Conservation (phyloP, 2,797 vertebrate genomes). For the Sibirionetta formosa region DNA sequence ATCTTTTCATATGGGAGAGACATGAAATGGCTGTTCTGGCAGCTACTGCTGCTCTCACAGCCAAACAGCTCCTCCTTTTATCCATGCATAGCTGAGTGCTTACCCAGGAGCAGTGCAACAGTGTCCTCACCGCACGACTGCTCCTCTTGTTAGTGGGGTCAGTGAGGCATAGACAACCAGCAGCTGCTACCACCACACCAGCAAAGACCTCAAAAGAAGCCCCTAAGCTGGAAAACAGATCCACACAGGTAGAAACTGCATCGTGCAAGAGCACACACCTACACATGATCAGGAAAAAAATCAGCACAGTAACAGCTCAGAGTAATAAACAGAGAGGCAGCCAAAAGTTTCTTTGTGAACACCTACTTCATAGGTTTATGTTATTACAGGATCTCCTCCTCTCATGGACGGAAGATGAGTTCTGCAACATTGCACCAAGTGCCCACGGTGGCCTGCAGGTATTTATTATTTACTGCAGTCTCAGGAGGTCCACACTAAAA, state of each 20-base stretch:
- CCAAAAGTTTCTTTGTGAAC: neutral
- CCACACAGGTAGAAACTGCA: neutral
- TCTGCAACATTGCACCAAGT: neutral
- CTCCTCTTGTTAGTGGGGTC: neutral
- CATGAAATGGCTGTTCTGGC: neutral
- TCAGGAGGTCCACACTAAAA: constrained; percentile 11
- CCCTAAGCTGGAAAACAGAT: neutral
- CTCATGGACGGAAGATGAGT: neutral
- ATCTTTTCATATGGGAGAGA: neutral
- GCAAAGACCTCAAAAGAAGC: neutral
- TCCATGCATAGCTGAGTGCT: neutral
- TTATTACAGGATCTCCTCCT: accelerated
- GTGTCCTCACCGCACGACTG: neutral
- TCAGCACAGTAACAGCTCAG: neutral
- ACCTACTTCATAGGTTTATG: neutral
- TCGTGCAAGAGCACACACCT: neutral
- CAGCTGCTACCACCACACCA: neutral
- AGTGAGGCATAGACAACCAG: accelerated
- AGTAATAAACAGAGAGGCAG: neutral
- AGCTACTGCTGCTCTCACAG: accelerated
- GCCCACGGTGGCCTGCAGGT: neutral
- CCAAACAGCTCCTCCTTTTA: neutral
- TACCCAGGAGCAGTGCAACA: neutral
- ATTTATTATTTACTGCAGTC: constrained; percentile 25
- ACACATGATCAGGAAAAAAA: neutral